Evolutionary conservation across 2,888 invertebrate species (phyloP).

Genomic region (Scelioninae gen. 2): DNA sequence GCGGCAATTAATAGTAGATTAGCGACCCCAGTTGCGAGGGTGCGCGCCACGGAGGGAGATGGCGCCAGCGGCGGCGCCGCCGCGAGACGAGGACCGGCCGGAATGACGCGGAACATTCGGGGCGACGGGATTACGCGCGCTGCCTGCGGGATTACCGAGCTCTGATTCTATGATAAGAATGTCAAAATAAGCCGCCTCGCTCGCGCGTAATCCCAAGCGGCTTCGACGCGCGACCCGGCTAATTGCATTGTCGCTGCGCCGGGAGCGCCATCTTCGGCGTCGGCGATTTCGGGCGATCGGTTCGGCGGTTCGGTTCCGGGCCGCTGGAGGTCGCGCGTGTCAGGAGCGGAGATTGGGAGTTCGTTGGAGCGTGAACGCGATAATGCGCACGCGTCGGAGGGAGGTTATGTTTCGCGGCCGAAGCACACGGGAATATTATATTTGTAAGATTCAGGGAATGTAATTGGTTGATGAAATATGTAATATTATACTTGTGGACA

Average conservation of each 20-base stretch:
- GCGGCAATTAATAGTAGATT: conserved; percentile 75
- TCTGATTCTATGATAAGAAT: conserved; percentile 75
- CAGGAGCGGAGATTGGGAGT: no score
- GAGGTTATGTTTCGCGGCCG: no score
- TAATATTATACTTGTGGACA: no score
- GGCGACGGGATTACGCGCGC: conserved; percentile 72
- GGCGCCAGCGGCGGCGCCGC: conserved; percentile 20
- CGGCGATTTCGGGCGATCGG: no score
- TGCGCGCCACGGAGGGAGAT: conserved; percentile 46
- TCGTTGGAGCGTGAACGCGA: no score
- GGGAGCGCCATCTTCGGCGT: no score
- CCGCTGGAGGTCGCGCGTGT: no score
- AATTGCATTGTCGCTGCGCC: conserved; percentile 72
- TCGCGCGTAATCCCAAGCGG: conserved; percentile 66
- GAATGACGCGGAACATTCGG: conserved; percentile 59
- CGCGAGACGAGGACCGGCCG: conserved; percentile 31
- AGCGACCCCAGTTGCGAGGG: conserved; percentile 64
- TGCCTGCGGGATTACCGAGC: conserved; percentile 73
- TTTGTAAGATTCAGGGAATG: no score
- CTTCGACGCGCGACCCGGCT: conserved; percentile 67
- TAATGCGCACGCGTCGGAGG: no score
- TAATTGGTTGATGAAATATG: no score
- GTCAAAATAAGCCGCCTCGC: conserved; percentile 73
- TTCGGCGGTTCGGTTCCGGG: no score
- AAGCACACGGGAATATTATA: no score